phyloP scores from a whole-genome alignment of 35 echinoderm and acorn worm species.

The Amphiura filiformis region DNA sequence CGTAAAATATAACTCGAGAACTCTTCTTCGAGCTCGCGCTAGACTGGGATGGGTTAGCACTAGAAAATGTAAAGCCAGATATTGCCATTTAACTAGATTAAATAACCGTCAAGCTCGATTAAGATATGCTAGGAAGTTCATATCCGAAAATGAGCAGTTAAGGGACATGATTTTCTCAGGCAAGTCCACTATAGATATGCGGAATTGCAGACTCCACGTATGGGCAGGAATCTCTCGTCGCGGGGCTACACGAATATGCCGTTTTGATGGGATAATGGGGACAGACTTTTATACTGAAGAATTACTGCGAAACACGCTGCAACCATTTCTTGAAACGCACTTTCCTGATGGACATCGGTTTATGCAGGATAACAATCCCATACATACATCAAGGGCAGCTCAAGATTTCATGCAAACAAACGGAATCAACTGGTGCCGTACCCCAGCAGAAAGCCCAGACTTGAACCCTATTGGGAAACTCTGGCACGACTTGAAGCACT shows the following conservation, averaged over 20 bases:
- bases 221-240: constrained; percentile 28
- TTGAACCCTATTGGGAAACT: constrained; percentile 60
- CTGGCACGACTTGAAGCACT: constrained; percentile 47
- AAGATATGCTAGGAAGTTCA: constrained; percentile 9
- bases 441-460: constrained; percentile 49
- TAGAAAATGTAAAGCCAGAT: constrained; percentile 16
- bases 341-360: constrained; percentile 21
- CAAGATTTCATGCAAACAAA: constrained; percentile 6
- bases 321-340: constrained; percentile 13
- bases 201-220: constrained; percentile 29
- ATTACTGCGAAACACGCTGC: constrained; percentile 19
- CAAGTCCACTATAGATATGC: constrained; percentile 47
- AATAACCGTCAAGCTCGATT: neutral
- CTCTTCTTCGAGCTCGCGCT: neutral
- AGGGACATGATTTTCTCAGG: constrained; percentile 63
- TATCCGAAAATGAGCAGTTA: constrained; percentile 8
- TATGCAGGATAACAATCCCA: constrained; percentile 33
- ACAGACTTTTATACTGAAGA: constrained; percentile 6
- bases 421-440: constrained; percentile 52
- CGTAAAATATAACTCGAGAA: neutral
- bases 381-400: constrained; percentile 16
- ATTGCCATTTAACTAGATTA: constrained; percentile 27
- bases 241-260: neutral
- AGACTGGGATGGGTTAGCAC: constrained; percentile 33
- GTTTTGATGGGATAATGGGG: constrained; percentile 35